phyloP scores from a whole-genome alignment of 1,140 invertebrate genomes.

The Nilaparvata lugens region DNA sequence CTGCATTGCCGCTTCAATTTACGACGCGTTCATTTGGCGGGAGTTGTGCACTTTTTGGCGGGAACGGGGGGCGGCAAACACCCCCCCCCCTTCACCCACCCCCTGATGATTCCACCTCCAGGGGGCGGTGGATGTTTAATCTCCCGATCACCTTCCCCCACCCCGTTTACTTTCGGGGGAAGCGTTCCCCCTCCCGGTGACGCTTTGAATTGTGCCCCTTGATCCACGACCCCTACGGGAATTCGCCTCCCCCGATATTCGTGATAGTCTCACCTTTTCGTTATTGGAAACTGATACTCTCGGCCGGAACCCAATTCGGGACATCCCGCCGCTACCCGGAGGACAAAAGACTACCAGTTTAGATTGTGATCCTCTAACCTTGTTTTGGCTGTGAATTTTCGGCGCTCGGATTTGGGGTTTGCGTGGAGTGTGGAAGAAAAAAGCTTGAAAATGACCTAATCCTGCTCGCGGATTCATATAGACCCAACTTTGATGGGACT shows the following conservation, averaged over 20 bases:
- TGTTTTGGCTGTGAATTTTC: no score
- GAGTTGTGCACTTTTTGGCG: not conserved
- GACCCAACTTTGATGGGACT: no score
- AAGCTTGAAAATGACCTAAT: no score
- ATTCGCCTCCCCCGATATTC: not conserved
- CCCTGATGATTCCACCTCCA: not conserved
- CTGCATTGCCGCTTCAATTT: not conserved
- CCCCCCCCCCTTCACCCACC: no score
- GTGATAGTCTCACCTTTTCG: not conserved
- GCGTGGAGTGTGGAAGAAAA: no score
- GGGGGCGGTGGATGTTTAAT: not conserved
- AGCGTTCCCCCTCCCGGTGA: not conserved
- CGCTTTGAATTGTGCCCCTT: not conserved
- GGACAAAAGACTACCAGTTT: no score
- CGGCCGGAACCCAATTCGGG: no score
- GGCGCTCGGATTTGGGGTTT: no score
- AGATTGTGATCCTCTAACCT: no score
- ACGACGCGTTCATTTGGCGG: conserved; percentile 2
- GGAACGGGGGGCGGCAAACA: no score
- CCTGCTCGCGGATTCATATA: no score
- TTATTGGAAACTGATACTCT: conserved; percentile 4
- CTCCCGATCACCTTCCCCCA: not conserved
- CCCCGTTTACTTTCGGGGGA: not conserved
- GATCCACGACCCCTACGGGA: not conserved
- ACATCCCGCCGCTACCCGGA: no score